Base-by-base conservation (phyloP, 2,888 invertebrate species). In the Xanthia icteritia region DNA sequence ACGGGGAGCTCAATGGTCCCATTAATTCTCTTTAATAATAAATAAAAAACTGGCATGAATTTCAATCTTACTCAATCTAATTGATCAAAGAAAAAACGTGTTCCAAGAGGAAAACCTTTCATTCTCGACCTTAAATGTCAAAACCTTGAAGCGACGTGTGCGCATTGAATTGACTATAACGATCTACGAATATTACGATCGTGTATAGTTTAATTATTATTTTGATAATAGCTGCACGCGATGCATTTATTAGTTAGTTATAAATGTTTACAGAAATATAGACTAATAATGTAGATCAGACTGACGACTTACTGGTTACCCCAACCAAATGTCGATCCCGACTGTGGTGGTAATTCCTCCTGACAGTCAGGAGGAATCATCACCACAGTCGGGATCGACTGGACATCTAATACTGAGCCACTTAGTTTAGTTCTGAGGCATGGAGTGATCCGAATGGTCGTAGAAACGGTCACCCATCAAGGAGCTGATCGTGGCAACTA, bases 21-120 rank as follows among this genome's bases (percentile, higher is more conserved):
- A 36, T 23, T 36, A 13, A 63, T 63, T 36, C 0, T 36, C 23
- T 36, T 36, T 13, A 23, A 23, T 13, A 3, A n/a, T 20, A 8
- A 31, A 2, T 27, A 51, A 27, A 66, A 17, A 23, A 23, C 8
- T 20, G 4, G 13, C 23, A 31, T 45, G 13, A 54, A 67, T 5
- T 42, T 13, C 1, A 77, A 51, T 60, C 11, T 0, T 42, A 23
- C n/a, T 42, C 39, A 42, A 2, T 31, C 20, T 61, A 54, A 79
- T 45, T 36, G 17, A 66, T 65, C 39, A 31, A 36, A 42, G 11
- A 27, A 63, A 60, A 60, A 81, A 73, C 56, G 15, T 60, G 73
- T 61, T 64, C 17, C 2, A 61, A 67, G 82, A 84, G 85, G 82
- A 85, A 82, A 84, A 84, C 78, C 72, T 85, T 82, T 82, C 74